Conservation (phyloP, 2,113 vertebrate genomes). For the Scopus umbretta region DNA sequence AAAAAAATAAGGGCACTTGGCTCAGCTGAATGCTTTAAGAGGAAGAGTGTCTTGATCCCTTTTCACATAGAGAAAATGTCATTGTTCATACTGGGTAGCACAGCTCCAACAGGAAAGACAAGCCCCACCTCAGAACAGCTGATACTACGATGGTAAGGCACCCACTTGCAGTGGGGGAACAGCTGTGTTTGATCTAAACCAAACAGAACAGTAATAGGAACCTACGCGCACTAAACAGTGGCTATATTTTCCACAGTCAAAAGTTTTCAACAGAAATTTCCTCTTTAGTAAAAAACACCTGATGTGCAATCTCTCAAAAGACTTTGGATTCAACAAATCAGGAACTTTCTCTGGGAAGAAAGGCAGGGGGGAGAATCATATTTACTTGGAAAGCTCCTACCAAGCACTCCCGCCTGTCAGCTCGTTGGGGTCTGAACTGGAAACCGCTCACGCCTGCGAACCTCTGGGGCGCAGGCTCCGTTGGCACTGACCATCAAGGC, state of each 20-base stretch:
- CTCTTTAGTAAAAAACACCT: background rate
- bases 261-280: background rate
- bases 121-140: background rate
- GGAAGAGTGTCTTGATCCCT: background rate
- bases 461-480: background rate
- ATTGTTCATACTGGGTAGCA: background rate
- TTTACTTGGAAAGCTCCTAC: background rate
- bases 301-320: background rate
- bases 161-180: background rate
- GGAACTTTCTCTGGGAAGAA: background rate
- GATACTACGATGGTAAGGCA: accelerated
- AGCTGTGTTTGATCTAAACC: background rate
- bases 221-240: background rate
- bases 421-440: background rate
- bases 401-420: background rate
- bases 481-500: background rate
- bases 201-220: background rate
- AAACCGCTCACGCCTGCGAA: background rate
- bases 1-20: background rate
- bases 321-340: background rate
- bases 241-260: background rate
- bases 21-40: background rate
- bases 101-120: background rate
- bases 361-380: too few species aligned
- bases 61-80: background rate